Conservation (phyloP, 2,113 vertebrate species). For the Tonatia bakeri region DNA sequence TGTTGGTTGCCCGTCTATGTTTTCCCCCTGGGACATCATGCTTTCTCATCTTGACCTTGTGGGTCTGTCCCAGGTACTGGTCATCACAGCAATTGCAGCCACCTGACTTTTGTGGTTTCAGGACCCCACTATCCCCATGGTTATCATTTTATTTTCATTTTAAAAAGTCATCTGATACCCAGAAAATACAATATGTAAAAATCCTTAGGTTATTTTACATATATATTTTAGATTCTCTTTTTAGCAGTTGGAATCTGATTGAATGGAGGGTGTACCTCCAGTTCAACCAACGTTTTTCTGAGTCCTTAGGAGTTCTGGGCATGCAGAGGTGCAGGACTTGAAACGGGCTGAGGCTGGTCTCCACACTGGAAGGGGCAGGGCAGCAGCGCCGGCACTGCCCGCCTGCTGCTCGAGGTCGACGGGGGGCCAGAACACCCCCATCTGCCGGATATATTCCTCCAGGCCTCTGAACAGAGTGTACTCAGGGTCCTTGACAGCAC, state of each 20-base stretch:
- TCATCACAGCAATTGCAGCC: background rate
- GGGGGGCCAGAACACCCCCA: background rate
- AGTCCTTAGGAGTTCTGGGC: background rate
- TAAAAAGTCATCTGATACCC: background rate
- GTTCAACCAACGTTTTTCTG: background rate
- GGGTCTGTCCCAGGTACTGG: background rate
- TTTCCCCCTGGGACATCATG: background rate
- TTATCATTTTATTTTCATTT: background rate
- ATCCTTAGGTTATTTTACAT: background rate
- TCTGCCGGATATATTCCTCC: accelerated
- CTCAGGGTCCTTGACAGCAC: background rate
- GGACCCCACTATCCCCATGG: background rate
- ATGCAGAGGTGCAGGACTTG: background rate
- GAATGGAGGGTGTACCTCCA: background rate
- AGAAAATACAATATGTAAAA: background rate
- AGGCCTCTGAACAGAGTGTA: background rate
- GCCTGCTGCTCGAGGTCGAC: accelerated
- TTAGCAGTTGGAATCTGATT: background rate
- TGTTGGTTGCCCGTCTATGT: background rate
- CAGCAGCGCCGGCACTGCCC: background rate
- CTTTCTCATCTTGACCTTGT: background rate
- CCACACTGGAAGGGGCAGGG: background rate
- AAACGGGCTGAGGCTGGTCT: background rate
- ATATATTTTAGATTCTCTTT: background rate
- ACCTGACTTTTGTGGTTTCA: background rate